Conservation (phyloP, 2,113 vertebrate species). For the Orcinus orca region DNA sequence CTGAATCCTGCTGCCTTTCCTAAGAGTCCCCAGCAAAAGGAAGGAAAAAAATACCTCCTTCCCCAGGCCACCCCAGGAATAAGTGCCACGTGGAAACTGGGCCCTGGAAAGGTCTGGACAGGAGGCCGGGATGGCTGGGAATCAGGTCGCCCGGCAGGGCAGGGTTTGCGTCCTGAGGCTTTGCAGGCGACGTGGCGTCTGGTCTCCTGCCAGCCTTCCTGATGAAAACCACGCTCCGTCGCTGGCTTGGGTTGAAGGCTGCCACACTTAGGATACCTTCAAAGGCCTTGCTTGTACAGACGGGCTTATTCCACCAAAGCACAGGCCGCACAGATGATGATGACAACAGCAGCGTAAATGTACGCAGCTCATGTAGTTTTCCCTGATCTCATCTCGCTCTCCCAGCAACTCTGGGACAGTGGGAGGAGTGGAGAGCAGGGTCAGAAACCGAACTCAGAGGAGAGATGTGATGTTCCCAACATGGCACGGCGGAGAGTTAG, state of each 20-base stretch:
- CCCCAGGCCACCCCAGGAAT: neutral
- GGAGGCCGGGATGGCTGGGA: neutral
- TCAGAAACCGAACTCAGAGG: neutral
- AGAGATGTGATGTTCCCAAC: accelerated
- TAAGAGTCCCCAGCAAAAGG: slow-evolving; percentile 29
- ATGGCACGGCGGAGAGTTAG: accelerated
- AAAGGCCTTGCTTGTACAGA: neutral
- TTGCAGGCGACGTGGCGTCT: accelerated
- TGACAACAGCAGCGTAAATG: accelerated
- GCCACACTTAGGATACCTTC: neutral
- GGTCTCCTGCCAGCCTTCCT: neutral
- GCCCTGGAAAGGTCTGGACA: neutral
- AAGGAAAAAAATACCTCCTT: neutral
- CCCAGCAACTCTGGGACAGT: neutral
- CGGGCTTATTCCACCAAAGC: neutral
- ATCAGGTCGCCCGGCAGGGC: accelerated
- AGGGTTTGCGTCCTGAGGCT: neutral
- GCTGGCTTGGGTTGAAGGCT: neutral
- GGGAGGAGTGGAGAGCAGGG: neutral
- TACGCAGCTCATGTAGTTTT: neutral
- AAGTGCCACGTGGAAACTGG: neutral
- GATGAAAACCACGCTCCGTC: neutral
- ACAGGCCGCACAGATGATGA: accelerated
- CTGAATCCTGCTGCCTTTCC: slow-evolving; percentile 39
- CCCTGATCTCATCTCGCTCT: neutral